Percentiles rank a stretch among this genome's conserved stretches.
These are phyloP conservation scores for Hepsetus odoe DNA, from an alignment of 2,113 vertebrate genomes.

Conservation along the genomic window DNA sequence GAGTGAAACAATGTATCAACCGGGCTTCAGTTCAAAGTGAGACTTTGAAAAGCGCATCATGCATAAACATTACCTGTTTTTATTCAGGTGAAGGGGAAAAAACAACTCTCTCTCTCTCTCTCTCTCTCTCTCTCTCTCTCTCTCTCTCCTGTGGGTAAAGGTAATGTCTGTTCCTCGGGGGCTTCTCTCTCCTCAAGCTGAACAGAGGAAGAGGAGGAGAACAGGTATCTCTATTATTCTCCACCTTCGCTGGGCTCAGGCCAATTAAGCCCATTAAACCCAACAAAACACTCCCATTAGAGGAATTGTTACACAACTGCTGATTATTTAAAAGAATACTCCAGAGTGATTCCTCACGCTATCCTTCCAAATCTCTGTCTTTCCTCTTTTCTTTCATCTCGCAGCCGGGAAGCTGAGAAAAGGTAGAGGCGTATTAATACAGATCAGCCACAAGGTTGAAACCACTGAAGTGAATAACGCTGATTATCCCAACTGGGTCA, in stretches of 20 bases:
- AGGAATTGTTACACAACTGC: conserved; percentile 73
- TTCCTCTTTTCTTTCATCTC: conserved; percentile 45
- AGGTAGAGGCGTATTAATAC: no score
- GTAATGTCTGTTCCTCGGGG: conserved; percentile 60
- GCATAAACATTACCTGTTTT: conserved; percentile 75
- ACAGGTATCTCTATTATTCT: conserved; percentile 59
- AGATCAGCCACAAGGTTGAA: no score
- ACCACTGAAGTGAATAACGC: no score
- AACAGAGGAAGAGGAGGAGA: conserved; percentile 48
- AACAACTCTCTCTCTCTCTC: conserved; percentile 23
- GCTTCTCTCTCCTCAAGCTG: conserved; percentile 61
- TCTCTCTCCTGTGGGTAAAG: conserved; percentile 52
- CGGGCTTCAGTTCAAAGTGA: conserved; percentile 21
- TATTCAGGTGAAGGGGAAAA: conserved; percentile 58
- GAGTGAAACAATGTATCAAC: neutral
- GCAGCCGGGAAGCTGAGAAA: no score
- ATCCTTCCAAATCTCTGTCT: conserved; percentile 35
- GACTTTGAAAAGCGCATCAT: conserved; percentile 68
- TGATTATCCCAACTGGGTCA: no score
- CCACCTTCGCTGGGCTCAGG: conserved; percentile 63
- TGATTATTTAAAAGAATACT: conserved; percentile 46
- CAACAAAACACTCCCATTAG: conserved; percentile 80
- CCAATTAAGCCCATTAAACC: conserved; percentile 80
- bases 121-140: conserved; percentile 4
- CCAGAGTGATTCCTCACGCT: conserved; percentile 44